Conservation (phyloP, 2,888 invertebrate genomes). For the Agrypnus murinus region DNA sequence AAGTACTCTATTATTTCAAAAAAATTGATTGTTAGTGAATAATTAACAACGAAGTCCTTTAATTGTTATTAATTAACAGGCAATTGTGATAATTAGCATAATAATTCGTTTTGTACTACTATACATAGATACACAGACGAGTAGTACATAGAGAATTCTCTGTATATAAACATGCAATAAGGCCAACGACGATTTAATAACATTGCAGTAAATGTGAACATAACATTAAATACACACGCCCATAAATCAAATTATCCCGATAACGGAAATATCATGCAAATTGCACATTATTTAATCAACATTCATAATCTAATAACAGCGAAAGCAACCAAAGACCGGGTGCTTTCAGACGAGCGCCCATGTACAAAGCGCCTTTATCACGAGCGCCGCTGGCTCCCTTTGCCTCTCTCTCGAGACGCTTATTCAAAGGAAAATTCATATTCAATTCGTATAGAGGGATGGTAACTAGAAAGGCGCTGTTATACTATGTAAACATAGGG, state of each 20-base stretch:
- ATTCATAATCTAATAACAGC: constrained; percentile 47
- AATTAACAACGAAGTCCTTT: not conserved
- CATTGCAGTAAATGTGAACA: constrained; percentile 28
- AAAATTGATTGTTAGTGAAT: too few species aligned
- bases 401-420: constrained; percentile 30
- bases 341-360: constrained; percentile 33
- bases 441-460: constrained; percentile 61
- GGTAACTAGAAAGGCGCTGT: constrained; percentile 62
- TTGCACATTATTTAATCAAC: constrained; percentile 51
- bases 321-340: constrained; percentile 28
- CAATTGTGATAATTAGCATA: constrained; percentile 25
- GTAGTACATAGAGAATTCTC: too few species aligned
- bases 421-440: constrained; percentile 61
- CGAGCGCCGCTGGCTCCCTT: constrained; percentile 46
- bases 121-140: too few species aligned
- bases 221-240: constrained; percentile 38
- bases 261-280: constrained; percentile 51
- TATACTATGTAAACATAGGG: constrained; percentile 62
- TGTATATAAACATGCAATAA: constrained; percentile 1
- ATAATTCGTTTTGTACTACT: constrained; percentile 23
- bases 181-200: constrained; percentile 38
- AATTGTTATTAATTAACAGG: constrained; percentile 18
- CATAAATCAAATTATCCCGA: constrained; percentile 43
- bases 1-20: too few species aligned
- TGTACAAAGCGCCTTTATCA: constrained; percentile 40